Conservation (phyloP, 1,140 invertebrate species). For the Vanessa tameamea region DNA sequence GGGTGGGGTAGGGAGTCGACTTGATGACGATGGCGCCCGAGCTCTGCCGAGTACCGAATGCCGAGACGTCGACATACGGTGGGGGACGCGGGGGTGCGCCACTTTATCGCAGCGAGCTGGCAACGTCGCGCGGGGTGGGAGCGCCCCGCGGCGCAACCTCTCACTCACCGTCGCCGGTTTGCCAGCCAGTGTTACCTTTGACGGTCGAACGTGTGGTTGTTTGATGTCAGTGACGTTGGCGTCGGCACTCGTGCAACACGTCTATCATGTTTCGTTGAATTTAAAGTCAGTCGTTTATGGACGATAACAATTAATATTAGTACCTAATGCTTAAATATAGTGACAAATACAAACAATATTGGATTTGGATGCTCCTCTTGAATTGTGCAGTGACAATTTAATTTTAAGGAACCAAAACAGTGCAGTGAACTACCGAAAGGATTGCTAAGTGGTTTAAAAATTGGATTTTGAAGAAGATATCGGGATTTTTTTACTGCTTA, state of each 20-base stretch:
- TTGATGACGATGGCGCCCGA: conserved; percentile 69
- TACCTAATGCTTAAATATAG: conserved; percentile 69
- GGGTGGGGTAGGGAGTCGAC: conserved; percentile 66
- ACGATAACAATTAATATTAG: conserved; percentile 68
- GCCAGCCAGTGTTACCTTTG: conserved; percentile 79
- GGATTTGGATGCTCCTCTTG: conserved; percentile 69
- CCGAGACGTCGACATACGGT: conserved; percentile 65
- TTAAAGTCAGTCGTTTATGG: conserved; percentile 69
- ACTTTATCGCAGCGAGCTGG: conserved; percentile 78
- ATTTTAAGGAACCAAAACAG: conserved; percentile 62
- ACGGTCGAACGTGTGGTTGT: conserved; percentile 74
- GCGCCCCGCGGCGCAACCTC: conserved; percentile 76
- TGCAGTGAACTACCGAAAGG: conserved; percentile 71
- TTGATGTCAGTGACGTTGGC: conserved; percentile 73
- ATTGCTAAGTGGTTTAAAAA: conserved; percentile 65
- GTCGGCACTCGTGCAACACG: conserved; percentile 75
- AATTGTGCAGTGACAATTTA: conserved; percentile 71
- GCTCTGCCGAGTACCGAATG: conserved; percentile 65
- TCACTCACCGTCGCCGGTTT: conserved; percentile 78
- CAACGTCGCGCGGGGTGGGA: conserved; percentile 76
- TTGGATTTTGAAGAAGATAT: conserved; percentile 61
- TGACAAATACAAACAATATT: conserved; percentile 63
- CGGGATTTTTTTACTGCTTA: conserved; percentile 44
- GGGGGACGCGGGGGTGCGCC: conserved; percentile 76
- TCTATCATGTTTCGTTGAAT: conserved; percentile 79